These are phyloP conservation scores for Shargacucullia verbasci DNA, from an alignment of 2,888 invertebrate species.

Conservation along the genomic window DNA sequence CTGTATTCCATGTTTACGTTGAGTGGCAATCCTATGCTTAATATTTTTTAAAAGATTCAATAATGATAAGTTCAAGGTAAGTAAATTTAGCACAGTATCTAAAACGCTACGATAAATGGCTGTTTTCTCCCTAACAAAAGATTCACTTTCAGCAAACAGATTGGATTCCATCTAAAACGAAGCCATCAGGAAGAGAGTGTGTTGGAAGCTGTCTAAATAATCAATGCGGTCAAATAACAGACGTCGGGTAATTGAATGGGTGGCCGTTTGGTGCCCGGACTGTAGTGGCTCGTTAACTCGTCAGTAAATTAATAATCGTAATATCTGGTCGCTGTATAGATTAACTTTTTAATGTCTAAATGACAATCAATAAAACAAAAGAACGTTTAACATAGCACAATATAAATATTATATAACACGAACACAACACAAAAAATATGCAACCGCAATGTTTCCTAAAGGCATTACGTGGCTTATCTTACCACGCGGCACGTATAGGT, in stretches of 20 bases:
- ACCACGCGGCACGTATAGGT: neutral
- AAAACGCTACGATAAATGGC: too few species aligned
- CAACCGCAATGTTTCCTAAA: neutral
- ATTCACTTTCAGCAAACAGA: too few species aligned
- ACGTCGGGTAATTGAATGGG: slow-evolving; percentile 44
- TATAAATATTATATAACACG: neutral
- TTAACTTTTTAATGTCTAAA: too few species aligned
- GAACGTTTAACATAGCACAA: too few species aligned
- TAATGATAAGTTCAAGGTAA: too few species aligned
- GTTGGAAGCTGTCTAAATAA: slow-evolving; percentile 14
- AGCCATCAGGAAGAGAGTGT: neutral
- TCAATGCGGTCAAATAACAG: slow-evolving; percentile 38
- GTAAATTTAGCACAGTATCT: too few species aligned
- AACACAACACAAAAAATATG: neutral
- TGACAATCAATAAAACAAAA: too few species aligned
- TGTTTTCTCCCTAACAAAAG: too few species aligned
- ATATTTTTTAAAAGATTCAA: too few species aligned
- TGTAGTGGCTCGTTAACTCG: slow-evolving; percentile 15
- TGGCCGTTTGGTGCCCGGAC: slow-evolving; percentile 18
- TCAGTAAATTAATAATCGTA: too few species aligned
- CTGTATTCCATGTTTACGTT: too few species aligned
- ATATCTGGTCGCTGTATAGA: neutral
- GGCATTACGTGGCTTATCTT: neutral
- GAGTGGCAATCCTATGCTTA: too few species aligned
- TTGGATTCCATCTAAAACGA: neutral